phyloP scores from a whole-genome alignment of 2,888 invertebrate species.

The Pelosia muscerda region DNA sequence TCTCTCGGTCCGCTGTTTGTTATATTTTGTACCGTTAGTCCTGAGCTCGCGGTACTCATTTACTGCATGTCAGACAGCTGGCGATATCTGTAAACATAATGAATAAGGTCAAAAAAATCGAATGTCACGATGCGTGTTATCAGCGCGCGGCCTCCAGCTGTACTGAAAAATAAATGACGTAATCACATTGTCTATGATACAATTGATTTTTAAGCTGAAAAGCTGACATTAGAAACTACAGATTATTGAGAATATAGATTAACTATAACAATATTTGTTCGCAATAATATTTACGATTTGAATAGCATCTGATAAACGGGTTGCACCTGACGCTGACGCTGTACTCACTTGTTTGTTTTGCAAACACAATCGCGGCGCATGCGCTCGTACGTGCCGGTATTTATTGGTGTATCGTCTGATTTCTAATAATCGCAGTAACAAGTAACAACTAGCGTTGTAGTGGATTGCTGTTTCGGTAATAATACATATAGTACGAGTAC shows the following conservation, averaged over 20 bases:
- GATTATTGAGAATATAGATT: conserved; percentile 22
- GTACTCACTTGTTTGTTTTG: conserved; percentile 54
- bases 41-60: conserved; percentile 56
- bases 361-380: conserved; percentile 57
- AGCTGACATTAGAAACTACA: conserved; percentile 37
- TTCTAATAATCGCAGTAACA: conserved; percentile 61
- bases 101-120: not conserved
- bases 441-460: conserved; percentile 43
- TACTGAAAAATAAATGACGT: conserved; percentile 59
- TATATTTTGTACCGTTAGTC: conserved; percentile 78
- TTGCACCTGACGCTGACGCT: conserved; percentile 43
- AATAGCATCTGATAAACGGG: conserved; percentile 35
- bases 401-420: conserved; percentile 55
- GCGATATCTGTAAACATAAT: conserved; percentile 42
- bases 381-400: conserved; percentile 59
- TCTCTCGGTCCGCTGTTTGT: conserved; percentile 75
- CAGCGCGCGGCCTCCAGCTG: conserved; percentile 53
- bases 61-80: conserved; percentile 37
- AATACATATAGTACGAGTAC: not conserved
- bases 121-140: conserved; percentile 57
- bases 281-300: conserved; percentile 41
- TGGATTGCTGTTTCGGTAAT: conserved; percentile 45
- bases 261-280: not conserved
- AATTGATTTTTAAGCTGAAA: conserved; percentile 33
- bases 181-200: conserved; percentile 37